Evolutionary conservation across 1,140 invertebrate genomes (phyloP).

Genomic region (Goniozus legneri): DNA sequence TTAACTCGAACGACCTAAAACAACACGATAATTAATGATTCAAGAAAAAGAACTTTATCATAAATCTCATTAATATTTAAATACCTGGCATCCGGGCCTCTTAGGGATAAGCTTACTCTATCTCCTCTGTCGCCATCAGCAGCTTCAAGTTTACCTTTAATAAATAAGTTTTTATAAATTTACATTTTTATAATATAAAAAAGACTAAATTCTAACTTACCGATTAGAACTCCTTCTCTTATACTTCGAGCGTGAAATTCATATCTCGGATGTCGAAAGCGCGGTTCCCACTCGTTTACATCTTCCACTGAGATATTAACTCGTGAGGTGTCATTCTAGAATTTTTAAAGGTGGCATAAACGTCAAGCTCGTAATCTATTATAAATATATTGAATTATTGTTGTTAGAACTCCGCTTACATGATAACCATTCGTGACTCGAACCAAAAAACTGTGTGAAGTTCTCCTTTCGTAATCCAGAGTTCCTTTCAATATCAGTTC

Average conservation of each 20-base stretch:
- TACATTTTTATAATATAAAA: neutral
- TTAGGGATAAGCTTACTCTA: constrained; percentile 64
- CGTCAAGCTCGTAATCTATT: neutral
- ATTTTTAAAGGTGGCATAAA: no score
- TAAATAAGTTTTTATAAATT: neutral
- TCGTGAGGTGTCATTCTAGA: constrained; percentile 72
- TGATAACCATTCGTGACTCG: constrained; percentile 77
- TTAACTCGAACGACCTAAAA: constrained; percentile 54
- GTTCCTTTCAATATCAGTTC: constrained; percentile 74
- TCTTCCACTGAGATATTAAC: constrained; percentile 80
- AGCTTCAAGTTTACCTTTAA: constrained; percentile 66
- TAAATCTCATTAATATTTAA: constrained; percentile 1
- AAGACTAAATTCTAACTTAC: constrained; percentile 30
- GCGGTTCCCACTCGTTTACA: constrained; percentile 90
- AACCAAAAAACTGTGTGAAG: constrained; percentile 74
- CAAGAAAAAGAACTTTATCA: constrained; percentile 9
- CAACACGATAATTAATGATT: neutral
- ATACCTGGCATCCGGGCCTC: constrained; percentile 69
- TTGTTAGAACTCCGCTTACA: constrained; percentile 50
- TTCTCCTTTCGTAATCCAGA: constrained; percentile 76
- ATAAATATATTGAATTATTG: neutral
- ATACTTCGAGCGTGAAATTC: constrained; percentile 66
- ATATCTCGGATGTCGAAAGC: constrained; percentile 82
- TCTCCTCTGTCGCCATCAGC: constrained; percentile 79
- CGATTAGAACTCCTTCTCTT: constrained; percentile 44